These are phyloP conservation scores for Drosophila chauvacae DNA, from an alignment of 1,140 invertebrate species.

Conservation along the genomic window DNA sequence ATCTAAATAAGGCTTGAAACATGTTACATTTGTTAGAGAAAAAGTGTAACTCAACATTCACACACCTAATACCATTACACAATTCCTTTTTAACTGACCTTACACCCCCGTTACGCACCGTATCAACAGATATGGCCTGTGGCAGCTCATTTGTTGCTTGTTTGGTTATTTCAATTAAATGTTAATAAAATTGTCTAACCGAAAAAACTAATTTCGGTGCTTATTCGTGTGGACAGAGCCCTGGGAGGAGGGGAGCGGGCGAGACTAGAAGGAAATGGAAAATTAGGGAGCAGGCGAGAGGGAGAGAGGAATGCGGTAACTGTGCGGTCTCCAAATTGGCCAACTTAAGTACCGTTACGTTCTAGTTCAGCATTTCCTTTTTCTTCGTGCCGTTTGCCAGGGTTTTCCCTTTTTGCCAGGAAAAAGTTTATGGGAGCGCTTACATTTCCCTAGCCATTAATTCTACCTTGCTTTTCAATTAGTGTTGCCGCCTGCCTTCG, in stretches of 20 bases:
- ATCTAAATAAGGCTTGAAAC: too few species aligned
- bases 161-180: conserved; percentile 75
- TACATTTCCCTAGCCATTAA: conserved; percentile 78
- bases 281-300: conserved; percentile 1
- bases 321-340: conserved; percentile 73
- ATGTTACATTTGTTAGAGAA: not conserved
- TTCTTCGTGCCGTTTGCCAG: conserved; percentile 25
- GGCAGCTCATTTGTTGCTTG: conserved; percentile 60
- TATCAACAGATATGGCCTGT: conserved; percentile 15
- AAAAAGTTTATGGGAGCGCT: conserved; percentile 54
- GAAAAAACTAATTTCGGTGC: conserved; percentile 68
- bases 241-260: not conserved
- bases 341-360: conserved; percentile 81
- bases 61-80: not conserved
- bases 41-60: not conserved
- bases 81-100: not conserved
- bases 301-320: conserved; percentile 11
- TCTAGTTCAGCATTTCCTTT: conserved; percentile 61
- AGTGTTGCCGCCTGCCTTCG: conserved; percentile 57
- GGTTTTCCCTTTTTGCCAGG: conserved; percentile 26
- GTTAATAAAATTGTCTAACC: conserved; percentile 77
- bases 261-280: conserved; percentile 15
- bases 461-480: conserved; percentile 80
- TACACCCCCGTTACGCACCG: conserved; percentile 7
- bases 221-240: conserved; percentile 30